Evolutionary conservation across 1,140 invertebrate genomes (phyloP), one percentile per base, ranked within the genome.

Genomic region (Psilanteris sp.): DNA sequence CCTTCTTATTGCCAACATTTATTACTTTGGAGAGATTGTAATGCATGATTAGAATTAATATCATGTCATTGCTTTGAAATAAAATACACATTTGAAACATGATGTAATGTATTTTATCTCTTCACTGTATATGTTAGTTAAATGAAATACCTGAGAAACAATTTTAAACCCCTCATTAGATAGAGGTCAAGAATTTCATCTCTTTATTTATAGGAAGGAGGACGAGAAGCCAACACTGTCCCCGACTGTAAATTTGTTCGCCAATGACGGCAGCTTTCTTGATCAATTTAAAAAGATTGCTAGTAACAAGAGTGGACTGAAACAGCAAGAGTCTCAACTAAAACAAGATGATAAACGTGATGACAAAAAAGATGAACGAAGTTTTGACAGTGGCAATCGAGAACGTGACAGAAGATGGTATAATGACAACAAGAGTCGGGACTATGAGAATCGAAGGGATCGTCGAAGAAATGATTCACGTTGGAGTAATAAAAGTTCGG

Each of bases 211-310:
- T 74, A 88, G 86, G 67, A 87, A 86, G 55, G 85, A 87, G 36
- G 84, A 87, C 9, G 85, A 87, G 31, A 87, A 86, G 50, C 62
- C 79, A 26, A 44, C 32, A 10, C 4, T 48, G 27, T 57, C 74
- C 10, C 62, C 75, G 13, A 83, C 81, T 0, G 76, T 91, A 27
- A 93, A 93, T 84, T 87, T 92, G 39, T 95, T 95, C 85, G 92
- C 91, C 11, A 95, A 95, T 88, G 94, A 95, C 88, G 94, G 94
- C 3, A 93, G 92, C 76, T 95, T 95, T 81, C 86, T 95, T 73
- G 93, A 93, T 81, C 93, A 94, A 50, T 95, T 94, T 80, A 94
- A 92, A 76, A 92, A 92, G 81, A 89, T 94, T 61, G 89, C 91
- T 0, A 91, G 89, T 59, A 85, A 82, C 11, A 83, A 82, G 52